Conservation (phyloP, 2,797 vertebrate species). For the Eulemur albifrons region DNA sequence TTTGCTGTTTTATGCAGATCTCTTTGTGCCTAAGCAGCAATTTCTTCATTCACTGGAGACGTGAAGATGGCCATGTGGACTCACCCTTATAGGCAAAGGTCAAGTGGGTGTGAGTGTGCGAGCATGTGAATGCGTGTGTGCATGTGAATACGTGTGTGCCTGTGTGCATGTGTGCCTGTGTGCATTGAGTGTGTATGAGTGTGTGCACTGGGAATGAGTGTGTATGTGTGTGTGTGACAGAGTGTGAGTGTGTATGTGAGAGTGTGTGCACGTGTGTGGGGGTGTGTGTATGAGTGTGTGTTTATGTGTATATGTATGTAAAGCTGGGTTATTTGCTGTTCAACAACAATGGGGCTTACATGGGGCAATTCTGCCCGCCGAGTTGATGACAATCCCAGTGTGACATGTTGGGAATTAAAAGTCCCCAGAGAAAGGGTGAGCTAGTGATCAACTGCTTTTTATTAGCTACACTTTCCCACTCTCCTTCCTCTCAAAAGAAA, state of each 20-base stretch:
- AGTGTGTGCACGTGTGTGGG: neutral
- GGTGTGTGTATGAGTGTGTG: neutral
- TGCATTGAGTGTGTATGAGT: neutral
- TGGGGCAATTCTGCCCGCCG: neutral
- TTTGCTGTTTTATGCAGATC: slow-evolving; percentile 34
- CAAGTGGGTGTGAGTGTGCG: neutral
- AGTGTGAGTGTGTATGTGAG: neutral
- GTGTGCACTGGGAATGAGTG: neutral
- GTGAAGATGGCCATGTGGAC: neutral
- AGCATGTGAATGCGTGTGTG: neutral
- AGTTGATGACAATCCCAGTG: neutral
- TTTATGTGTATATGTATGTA: neutral
- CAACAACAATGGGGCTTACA: neutral
- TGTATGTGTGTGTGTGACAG: neutral
- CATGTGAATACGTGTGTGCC: neutral
- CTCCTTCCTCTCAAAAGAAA: slow-evolving; percentile 24
- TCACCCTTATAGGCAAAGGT: neutral
- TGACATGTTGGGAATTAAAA: neutral
- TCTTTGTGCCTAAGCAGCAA: neutral
- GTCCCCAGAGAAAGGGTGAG: neutral
- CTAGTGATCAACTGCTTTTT: neutral
- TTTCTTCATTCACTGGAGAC: neutral
- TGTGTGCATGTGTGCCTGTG: neutral
- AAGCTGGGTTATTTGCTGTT: neutral
- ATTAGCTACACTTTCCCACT: neutral